Evolutionary conservation across 2,888 invertebrate genomes (phyloP), one percentile per base, ranked within the genome.

Genomic region (Atethmia centrago): DNA sequence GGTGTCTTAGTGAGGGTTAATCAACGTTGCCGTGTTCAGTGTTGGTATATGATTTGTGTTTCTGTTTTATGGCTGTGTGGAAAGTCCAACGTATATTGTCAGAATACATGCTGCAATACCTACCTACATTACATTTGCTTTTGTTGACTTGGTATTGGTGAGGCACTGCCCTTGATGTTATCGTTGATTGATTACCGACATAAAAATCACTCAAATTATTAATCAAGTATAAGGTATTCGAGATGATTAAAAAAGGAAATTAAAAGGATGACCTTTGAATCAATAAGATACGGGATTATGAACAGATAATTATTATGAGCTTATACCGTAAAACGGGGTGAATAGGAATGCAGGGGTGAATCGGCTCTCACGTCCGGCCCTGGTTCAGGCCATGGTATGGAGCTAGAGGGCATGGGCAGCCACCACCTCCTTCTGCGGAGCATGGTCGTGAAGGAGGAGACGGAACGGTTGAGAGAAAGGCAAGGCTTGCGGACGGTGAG

Each of bases 1-100:
- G 73, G 74, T 79, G 40, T 70, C 61, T 74, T 40, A 14, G 36
- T 21, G 49, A 28, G 31, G 42, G 61, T 79, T 79, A 69, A 73
- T 80, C 74, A 69, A 66, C n/a, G 55, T 49, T 64, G 31, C 47
- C 21, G 25, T 25, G 53, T 61, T 53, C 40, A 45, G 45, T 40
- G 51, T n/a, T 73, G 45, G 25, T 42, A 42, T 64, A 62, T 79
- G 51, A 40, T 63, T 80, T 47, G 19, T 53, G 16, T 80, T 80
- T 28, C 19, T 25, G 21, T 63, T 76, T 45, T 51, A 72, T 45
- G 14, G 14, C 16, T 79, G 0, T 61, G 71, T 71, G 40, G 7
- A 31, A 61, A 49, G 5, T n/a, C n/a, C n/a, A n/a, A n/a, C n/a
- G n/a, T 53, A 10, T 25, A n/a, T 45, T 49, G 28, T 25, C 25